Base-by-base conservation (phyloP, 2,797 vertebrate species). In the Tenualosa thibaudeaui region DNA sequence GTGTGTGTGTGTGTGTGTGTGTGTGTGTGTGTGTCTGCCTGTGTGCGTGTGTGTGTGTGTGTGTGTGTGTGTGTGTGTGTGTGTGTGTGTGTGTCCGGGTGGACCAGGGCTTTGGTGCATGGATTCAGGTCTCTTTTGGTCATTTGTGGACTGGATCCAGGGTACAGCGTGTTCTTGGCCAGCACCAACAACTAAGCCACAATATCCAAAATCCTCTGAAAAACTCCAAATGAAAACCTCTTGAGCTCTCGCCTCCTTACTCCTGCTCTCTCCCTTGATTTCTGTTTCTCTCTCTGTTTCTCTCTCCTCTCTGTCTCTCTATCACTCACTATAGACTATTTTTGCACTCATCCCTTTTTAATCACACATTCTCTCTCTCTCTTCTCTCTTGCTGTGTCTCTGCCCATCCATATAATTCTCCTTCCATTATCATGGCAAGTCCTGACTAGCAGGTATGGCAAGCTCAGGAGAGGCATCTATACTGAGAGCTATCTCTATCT, bases 141-240 rank as follows among this genome's bases (percentile, higher is more conserved):
- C 90, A 90, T 91, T 88, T 88, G 90, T 94, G 92, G 92, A 90
- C 85, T 83, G 71, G 26, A 81, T 90, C 91, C 85, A 82, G 90
- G 86, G 93, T 91, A 93, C 94, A 92, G 89, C 86, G 85, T 91
- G 93, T 95, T 93, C 93, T 93, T 94, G 93, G 93, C 92, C 85
- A 84, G 85, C 85, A 86, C 88, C 68, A 84, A 88, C 81, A 87
- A 65, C 89, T 71, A 88, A 90, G 88, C 85, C 83, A 87, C 89
- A 89, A 92, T 90, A 91, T 88, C 88, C 86, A 87, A 84, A 75
- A 19, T 75, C 68, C 31, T 0, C 37, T 37, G 65, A 26, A 71
- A 71, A 37, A 19, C 68, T 40, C 68, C 5, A 2, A 75, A 4
- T 5, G 31, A 75, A 43, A 75, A 75, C 65, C 5, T 40, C 40